These are phyloP conservation scores for Aphidius colemani DNA, from an alignment of 2,888 invertebrate genomes.

Conservation along the genomic window DNA sequence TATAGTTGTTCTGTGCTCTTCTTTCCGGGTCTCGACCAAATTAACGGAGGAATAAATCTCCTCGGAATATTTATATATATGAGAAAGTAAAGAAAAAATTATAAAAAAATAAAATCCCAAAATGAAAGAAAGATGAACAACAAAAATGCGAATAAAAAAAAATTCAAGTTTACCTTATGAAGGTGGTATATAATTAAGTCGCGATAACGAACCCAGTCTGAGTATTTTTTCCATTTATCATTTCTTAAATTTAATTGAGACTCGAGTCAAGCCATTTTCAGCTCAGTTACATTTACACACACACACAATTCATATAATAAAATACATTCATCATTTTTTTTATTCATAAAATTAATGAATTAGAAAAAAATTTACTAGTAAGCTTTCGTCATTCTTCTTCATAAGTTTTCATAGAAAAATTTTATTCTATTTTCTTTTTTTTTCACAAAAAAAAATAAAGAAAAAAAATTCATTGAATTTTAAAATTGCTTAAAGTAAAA, in stretches of 20 bases:
- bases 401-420: neutral
- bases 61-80: slow-evolving; percentile 7
- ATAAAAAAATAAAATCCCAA: neutral
- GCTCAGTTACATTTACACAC: slow-evolving; percentile 6
- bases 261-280: neutral
- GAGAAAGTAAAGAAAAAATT: slow-evolving; percentile 5
- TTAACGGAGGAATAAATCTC: slow-evolving; percentile 20
- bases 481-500: too few relatives aligned
- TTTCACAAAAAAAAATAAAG: neutral
- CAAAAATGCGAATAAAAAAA: slow-evolving; percentile 10
- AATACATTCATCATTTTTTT: neutral
- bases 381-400: neutral
- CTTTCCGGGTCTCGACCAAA: neutral
- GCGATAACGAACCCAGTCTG: slow-evolving; percentile 29
- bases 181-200: slow-evolving; percentile 24
- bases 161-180: slow-evolving; percentile 23
- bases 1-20: neutral
- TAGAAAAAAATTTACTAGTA: neutral
- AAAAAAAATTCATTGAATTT: neutral
- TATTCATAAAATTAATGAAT: neutral
- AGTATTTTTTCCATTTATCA: slow-evolving; percentile 25
- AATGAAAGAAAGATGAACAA: neutral
- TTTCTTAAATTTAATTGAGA: neutral
- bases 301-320: neutral
- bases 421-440: neutral